Percentiles rank a stretch among this genome's conserved stretches.
These are phyloP conservation scores for Cephus nigrinus DNA, from an alignment of 2,888 invertebrate genomes.

Conservation along the genomic window DNA sequence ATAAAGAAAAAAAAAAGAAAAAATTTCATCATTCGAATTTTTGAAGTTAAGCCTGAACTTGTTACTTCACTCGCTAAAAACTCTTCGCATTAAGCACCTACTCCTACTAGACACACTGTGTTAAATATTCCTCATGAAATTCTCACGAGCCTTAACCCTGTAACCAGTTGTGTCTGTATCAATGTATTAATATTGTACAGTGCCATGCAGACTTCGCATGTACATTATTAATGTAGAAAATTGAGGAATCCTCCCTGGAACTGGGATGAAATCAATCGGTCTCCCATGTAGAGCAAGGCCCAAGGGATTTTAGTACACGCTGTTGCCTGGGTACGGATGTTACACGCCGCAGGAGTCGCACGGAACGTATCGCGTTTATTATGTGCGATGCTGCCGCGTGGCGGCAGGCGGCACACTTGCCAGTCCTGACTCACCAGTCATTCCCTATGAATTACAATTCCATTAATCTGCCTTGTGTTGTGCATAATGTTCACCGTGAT, in stretches of 20 bases:
- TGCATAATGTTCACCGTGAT: conserved; percentile 18
- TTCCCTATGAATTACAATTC: conserved; percentile 53
- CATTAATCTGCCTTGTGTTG: conserved; percentile 39
- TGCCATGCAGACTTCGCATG: not conserved
- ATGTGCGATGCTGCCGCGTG: conserved; percentile 36
- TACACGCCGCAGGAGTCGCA: not conserved
- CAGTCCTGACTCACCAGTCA: conserved; percentile 23
- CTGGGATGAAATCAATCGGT: not conserved
- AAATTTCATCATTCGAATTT: not conserved
- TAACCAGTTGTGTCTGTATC: not conserved
- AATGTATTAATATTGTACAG: not conserved
- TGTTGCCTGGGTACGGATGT: not conserved
- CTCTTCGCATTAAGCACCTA: not conserved
- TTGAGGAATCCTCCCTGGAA: not conserved
- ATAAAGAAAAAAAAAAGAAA: not conserved
- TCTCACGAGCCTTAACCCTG: not conserved
- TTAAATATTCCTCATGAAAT: not conserved
- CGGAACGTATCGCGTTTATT: not conserved
- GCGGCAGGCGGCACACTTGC: conserved; percentile 41
- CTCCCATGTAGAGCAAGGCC: not conserved
- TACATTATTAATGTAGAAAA: not conserved
- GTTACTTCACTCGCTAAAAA: not conserved
- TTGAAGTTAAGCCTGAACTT: not conserved
- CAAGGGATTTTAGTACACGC: not conserved
- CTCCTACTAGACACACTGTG: not conserved